phyloP scores from a whole-genome alignment of 1,140 invertebrate genomes.

The Heliconius melpomene region DNA sequence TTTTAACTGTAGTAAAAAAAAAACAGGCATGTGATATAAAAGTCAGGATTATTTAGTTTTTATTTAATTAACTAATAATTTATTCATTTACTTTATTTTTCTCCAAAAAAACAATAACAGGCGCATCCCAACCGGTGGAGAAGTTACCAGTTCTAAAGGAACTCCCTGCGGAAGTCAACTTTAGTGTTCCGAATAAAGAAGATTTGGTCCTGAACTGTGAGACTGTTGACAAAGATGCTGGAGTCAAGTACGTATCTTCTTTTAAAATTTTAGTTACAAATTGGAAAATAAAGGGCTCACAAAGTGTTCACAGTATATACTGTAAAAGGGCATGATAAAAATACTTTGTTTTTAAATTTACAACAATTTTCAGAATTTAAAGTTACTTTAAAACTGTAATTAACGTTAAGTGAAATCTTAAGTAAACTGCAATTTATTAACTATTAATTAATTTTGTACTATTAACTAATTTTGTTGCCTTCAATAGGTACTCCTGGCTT shows the following conservation, averaged over 20 bases:
- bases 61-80: not conserved
- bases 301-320: too few species aligned
- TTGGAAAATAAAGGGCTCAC: too few species aligned
- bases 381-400: too few species aligned
- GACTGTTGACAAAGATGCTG: conserved; percentile 18
- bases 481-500: conserved; percentile 42
- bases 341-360: too few species aligned
- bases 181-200: conserved; percentile 27
- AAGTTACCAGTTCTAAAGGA: conserved; percentile 32
- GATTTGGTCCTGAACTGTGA: conserved; percentile 37
- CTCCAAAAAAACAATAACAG: conserved; percentile 12
- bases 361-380: too few species aligned
- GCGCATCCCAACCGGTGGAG: conserved; percentile 37
- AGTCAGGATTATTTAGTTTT: too few species aligned
- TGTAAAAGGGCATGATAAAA: too few species aligned
- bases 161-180: conserved; percentile 35
- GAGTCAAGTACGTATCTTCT: conserved; percentile 24
- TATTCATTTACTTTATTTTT: not conserved
- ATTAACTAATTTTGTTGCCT: not conserved
- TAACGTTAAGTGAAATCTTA: too few species aligned
- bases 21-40: too few species aligned
- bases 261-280: not conserved
- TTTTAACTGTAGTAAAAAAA: too few species aligned
- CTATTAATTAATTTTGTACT: too few species aligned
- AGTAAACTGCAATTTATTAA: too few species aligned